Percentiles rank a stretch among this genome's conserved stretches.
Conservation (phyloP, 2,888 invertebrate species). For the Metalampra italica region DNA sequence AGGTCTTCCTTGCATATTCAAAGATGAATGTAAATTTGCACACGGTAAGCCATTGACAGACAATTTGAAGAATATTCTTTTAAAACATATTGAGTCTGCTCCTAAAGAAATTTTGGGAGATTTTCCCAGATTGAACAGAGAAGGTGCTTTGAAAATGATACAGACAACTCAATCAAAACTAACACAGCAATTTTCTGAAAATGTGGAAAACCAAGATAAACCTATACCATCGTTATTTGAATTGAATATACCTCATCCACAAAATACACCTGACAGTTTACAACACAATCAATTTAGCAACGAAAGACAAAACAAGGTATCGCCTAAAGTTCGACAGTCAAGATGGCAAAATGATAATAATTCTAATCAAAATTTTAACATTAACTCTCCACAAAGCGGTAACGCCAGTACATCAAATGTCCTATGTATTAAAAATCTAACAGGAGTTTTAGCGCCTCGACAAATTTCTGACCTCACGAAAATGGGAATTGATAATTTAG, state of each 20-base stretch:
- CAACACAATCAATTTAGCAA: constrained; percentile 50
- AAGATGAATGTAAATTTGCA: constrained; percentile 95
- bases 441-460: constrained; percentile 74
- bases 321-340: constrained; percentile 70
- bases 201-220: constrained; percentile 38
- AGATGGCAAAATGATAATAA: constrained; percentile 70
- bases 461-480: constrained; percentile 79
- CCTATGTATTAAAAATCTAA: constrained; percentile 77
- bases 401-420: constrained; percentile 51
- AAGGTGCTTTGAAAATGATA: constrained; percentile 82
- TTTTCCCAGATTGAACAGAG: constrained; percentile 89
- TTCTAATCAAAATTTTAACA: constrained; percentile 45
- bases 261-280: constrained; percentile 38
- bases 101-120: constrained; percentile 95
- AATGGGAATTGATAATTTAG: constrained; percentile 80
- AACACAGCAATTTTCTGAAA: constrained; percentile 55
- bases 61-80: constrained; percentile 81
- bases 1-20: constrained; percentile 89
- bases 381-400: constrained; percentile 43
- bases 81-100: constrained; percentile 91
- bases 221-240: constrained; percentile 70
- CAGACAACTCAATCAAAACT: constrained; percentile 65
- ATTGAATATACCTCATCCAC: constrained; percentile 64
- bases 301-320: constrained; percentile 59
- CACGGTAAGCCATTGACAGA: constrained; percentile 93